These are phyloP conservation scores for Polyergus mexicanus DNA, from an alignment of 1,140 invertebrate genomes.

Conservation along the genomic window DNA sequence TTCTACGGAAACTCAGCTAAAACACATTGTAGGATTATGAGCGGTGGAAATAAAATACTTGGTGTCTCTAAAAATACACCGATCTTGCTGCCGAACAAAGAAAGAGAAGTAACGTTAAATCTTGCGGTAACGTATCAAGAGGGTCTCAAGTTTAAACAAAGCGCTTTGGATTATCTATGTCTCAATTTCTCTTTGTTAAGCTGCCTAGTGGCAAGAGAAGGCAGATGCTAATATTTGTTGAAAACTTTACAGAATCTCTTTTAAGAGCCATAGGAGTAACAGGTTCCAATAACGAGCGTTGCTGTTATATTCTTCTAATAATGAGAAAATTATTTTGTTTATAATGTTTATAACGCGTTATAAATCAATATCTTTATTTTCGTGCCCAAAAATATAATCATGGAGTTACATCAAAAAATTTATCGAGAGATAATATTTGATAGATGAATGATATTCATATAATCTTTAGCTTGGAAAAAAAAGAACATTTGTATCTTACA, in stretches of 20 bases:
- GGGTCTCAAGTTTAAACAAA: conserved; percentile 31
- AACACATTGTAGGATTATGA: background rate
- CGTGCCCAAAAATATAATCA: background rate
- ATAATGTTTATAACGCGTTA: background rate
- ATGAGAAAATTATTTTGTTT: background rate
- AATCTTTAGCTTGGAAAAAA: background rate
- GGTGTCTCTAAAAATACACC: background rate
- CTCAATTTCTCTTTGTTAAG: conserved; percentile 37
- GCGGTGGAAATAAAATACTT: conserved; percentile 6
- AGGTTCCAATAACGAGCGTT: background rate
- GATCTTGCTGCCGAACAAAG: background rate
- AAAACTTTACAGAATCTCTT: background rate
- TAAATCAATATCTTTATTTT: background rate
- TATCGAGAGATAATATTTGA: background rate
- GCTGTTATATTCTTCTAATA: background rate
- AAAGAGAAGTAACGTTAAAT: background rate
- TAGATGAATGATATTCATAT: background rate
- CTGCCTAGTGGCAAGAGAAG: background rate
- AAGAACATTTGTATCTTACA: background rate
- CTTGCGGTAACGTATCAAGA: conserved; percentile 11
- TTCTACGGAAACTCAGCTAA: background rate
- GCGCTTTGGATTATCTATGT: background rate
- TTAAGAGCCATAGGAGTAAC: background rate
- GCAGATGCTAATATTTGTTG: conserved; percentile 31
- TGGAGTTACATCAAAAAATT: background rate